Conservation (phyloP, 2,888 invertebrate species). For the Lutraria lutraria region DNA sequence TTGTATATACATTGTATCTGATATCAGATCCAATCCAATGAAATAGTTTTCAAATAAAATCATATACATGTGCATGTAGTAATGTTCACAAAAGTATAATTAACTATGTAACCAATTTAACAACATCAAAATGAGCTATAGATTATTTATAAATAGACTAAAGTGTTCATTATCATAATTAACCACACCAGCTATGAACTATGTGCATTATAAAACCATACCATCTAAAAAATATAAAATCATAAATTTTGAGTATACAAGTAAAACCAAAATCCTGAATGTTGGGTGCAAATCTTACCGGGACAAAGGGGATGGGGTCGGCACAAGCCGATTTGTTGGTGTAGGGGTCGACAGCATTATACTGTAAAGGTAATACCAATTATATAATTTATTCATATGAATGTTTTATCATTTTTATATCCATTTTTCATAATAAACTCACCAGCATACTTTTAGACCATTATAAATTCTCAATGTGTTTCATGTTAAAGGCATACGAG, state of each 20-base stretch:
- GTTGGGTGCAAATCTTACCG: slow-evolving; percentile 18
- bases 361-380: slow-evolving; percentile 6
- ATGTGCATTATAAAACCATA: slow-evolving; percentile 5
- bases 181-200: neutral
- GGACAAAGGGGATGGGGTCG: slow-evolving; percentile 14
- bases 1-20: neutral
- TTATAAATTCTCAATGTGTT: too few relatives aligned
- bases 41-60: neutral
- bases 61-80: neutral
- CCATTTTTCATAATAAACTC: too few relatives aligned
- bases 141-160: neutral
- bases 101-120: neutral
- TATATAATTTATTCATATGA: neutral
- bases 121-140: neutral
- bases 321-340: neutral
- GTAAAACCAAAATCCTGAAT: neutral
- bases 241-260: neutral
- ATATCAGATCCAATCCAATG: neutral
- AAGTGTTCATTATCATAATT: neutral
- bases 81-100: neutral
- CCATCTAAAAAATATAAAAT: neutral
- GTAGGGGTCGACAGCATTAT: neutral
- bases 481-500: too few relatives aligned
- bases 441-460: too few relatives aligned
- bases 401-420: too few relatives aligned